phyloP scores from a whole-genome alignment of 2,113 vertebrate genomes.

The Danionella cerebrum region DNA sequence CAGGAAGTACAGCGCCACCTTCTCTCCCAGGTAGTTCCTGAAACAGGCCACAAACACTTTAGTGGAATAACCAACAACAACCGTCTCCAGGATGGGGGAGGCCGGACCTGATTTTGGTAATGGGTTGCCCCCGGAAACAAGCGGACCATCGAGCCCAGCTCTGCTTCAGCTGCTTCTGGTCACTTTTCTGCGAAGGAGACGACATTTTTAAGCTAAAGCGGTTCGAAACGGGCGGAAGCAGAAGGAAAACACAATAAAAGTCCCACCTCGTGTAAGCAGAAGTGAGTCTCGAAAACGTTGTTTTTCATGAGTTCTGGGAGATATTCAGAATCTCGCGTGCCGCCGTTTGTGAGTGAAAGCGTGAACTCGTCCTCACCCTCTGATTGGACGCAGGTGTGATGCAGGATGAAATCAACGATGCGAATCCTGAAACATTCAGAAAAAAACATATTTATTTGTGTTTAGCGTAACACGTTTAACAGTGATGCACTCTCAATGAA shows the following conservation, averaged over 20 bases:
- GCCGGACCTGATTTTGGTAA: constrained; percentile 64
- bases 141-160: constrained; percentile 69
- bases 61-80: no score
- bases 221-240: no score
- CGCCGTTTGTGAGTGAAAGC: constrained; percentile 3
- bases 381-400: constrained; percentile 43
- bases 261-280: constrained; percentile 82
- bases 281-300: constrained; percentile 74
- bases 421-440: constrained; percentile 81
- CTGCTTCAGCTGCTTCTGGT: constrained; percentile 59
- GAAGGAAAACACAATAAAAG: not conserved
- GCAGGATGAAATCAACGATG: constrained; percentile 76
- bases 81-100: not conserved
- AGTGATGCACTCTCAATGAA: no score
- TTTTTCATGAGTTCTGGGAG: constrained; percentile 64
- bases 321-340: constrained; percentile 54
- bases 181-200: constrained; percentile 53
- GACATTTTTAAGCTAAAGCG: not conserved
- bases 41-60: not conserved
- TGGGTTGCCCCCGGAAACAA: constrained; percentile 66
- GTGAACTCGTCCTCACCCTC: constrained; percentile 53
- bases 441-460: constrained; percentile 3
- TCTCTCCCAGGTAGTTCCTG: constrained; percentile 92
- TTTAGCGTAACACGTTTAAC: no score
- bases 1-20: constrained; percentile 85